Evolutionary conservation across 2,888 invertebrate genomes (phyloP).

Genomic region (Alviniconcha strummeri): DNA sequence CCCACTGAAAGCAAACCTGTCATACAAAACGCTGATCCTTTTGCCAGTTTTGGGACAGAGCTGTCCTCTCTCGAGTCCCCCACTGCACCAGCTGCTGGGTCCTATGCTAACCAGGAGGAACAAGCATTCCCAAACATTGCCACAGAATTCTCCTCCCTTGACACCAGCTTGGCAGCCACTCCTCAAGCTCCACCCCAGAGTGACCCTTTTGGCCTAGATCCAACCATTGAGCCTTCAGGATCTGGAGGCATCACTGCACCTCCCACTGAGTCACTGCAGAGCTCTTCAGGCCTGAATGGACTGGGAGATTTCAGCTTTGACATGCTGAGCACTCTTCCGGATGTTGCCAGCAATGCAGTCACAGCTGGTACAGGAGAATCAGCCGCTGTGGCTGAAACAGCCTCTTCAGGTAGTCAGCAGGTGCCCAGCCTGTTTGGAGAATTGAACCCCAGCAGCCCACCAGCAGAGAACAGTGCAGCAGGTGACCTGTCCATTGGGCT

Average conservation of each 20-base stretch:
- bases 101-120: neutral
- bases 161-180: neutral
- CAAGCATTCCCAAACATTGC: constrained; percentile 10
- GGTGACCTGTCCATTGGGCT: neutral
- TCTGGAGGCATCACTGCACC: neutral
- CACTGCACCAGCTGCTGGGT: neutral
- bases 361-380: no score
- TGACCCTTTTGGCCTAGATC: constrained; percentile 9
- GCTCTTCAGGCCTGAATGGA: neutral
- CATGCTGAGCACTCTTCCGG: neutral
- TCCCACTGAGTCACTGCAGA: neutral
- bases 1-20: neutral
- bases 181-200: neutral
- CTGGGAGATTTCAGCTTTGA: constrained; percentile 6
- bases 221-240: neutral
- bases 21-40: neutral
- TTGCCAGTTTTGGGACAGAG: constrained; percentile 24
- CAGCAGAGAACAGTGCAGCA: neutral
- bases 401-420: neutral
- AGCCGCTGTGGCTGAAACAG: neutral
- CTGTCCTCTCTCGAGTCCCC: constrained; percentile 4
- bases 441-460: neutral
- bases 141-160: constrained; percentile 13
- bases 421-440: neutral
- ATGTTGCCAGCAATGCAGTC: neutral